Percentiles rank a stretch among this genome's conserved stretches.
Evolutionary conservation across 2,888 invertebrate species (phyloP).

Genomic region (Drosophila robusta): DNA sequence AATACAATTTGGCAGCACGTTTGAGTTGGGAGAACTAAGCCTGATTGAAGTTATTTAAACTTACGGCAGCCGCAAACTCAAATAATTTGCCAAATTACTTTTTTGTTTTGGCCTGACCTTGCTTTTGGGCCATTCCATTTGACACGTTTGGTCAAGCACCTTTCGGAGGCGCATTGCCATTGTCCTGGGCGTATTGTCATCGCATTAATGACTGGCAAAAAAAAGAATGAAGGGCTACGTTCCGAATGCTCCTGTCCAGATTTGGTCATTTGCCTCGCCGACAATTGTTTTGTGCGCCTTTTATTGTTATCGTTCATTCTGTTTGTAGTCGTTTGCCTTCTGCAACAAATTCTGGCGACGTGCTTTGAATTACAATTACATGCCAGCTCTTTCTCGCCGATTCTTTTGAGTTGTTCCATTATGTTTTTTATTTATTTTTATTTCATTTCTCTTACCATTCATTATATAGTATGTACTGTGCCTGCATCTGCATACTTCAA

Average conservation of each 20-base stretch:
- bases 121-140: slow-evolving; percentile 35
- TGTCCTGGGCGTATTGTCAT: slow-evolving; percentile 58
- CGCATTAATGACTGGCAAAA: slow-evolving; percentile 68
- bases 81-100: slow-evolving; percentile 80
- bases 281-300: slow-evolving; percentile 75
- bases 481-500: slow-evolving; percentile 64
- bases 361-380: slow-evolving; percentile 77
- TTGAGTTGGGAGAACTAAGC: slow-evolving; percentile 28
- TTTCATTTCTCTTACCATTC: slow-evolving; percentile 24
- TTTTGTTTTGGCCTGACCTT: slow-evolving; percentile 65
- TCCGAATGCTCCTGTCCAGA: slow-evolving; percentile 17
- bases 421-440: slow-evolving; percentile 8
- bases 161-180: slow-evolving; percentile 50
- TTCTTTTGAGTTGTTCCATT: slow-evolving; percentile 44
- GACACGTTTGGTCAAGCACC: slow-evolving; percentile 77
- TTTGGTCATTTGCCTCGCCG: slow-evolving; percentile 64
- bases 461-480: slow-evolving; percentile 20
- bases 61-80: slow-evolving; percentile 73
- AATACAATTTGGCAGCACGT: slow-evolving; percentile 56
- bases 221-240: slow-evolving; percentile 21
- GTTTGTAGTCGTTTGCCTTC: slow-evolving; percentile 69
- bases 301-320: slow-evolving; percentile 68
- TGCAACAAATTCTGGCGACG: slow-evolving; percentile 72
- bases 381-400: slow-evolving; percentile 36
- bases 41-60: slow-evolving; percentile 77